Evolutionary conservation across 37 sponge, comb jelly and placozoan genomes (phyloP).

Genomic region (Tethya wilhelma): DNA sequence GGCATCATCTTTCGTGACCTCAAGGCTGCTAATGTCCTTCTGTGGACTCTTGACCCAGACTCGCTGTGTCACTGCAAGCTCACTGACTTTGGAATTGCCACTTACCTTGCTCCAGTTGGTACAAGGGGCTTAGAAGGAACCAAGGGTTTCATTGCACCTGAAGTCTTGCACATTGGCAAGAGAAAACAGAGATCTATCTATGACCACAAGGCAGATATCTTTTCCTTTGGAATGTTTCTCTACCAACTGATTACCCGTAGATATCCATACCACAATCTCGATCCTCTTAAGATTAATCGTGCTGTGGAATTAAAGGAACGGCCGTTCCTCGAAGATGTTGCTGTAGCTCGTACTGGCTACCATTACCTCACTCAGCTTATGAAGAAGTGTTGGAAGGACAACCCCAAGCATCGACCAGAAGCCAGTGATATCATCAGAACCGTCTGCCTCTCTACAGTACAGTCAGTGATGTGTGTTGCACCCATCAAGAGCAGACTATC

Average conservation of each 20-base stretch:
- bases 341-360: conserved; percentile 32
- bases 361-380: conserved; percentile 70
- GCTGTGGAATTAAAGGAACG: conserved; percentile 51
- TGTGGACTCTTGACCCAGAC: conserved; percentile 77
- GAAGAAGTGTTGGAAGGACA: conserved; percentile 70
- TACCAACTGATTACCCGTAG: conserved; percentile 84
- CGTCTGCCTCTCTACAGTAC: conserved; percentile 22
- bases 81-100: conserved; percentile 87
- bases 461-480: conserved; percentile 47
- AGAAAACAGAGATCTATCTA: conserved; percentile 52
- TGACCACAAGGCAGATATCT: conserved; percentile 77
- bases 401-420: conserved; percentile 49
- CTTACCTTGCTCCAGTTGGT: conserved; percentile 71
- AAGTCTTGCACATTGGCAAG: conserved; percentile 50
- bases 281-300: conserved; percentile 39
- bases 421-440: conserved; percentile 27
- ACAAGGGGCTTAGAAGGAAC: conserved; percentile 70
- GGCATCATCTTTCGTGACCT: conserved; percentile 83
- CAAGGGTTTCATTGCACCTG: conserved; percentile 84
- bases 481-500: conserved; percentile 42
- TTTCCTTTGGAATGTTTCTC: conserved; percentile 85
- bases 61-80: conserved; percentile 82
- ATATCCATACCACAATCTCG: conserved; percentile 62
- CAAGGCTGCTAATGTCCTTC: conserved; percentile 83
- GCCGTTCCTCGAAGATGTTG: conserved; percentile 59